Evolutionary conservation across 2,888 invertebrate genomes (phyloP).

Genomic region (Lycia hirtaria): DNA sequence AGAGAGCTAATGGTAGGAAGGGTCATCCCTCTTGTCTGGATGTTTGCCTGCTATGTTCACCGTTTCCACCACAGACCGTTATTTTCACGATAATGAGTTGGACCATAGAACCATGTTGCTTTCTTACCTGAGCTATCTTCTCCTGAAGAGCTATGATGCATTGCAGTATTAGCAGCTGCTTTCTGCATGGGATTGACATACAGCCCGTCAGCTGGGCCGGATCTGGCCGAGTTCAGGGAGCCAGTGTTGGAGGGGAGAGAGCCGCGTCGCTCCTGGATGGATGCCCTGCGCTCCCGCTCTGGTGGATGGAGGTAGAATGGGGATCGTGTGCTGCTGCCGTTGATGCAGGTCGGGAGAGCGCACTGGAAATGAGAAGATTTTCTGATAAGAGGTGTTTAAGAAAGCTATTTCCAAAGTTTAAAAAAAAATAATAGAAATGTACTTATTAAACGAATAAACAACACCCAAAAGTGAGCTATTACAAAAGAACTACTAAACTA

Average conservation of each 20-base stretch:
- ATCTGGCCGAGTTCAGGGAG: slow-evolving; percentile 71
- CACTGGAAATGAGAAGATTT: slow-evolving; percentile 69
- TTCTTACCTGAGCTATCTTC: slow-evolving; percentile 60
- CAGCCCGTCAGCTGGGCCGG: slow-evolving; percentile 90
- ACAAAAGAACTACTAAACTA: too few relatives aligned
- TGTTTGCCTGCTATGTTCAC: too few relatives aligned
- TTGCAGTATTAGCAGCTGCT: slow-evolving; percentile 57
- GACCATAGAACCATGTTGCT: too few relatives aligned
- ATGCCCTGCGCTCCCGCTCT: slow-evolving; percentile 67
- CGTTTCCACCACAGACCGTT: too few relatives aligned
- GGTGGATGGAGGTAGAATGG: slow-evolving; percentile 93
- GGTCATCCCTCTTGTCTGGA: too few relatives aligned
- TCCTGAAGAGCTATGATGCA: slow-evolving; percentile 74
- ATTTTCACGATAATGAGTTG: too few relatives aligned
- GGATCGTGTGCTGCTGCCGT: slow-evolving; percentile 74
- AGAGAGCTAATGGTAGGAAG: too few relatives aligned
- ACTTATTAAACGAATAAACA: too few relatives aligned
- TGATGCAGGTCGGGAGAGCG: slow-evolving; percentile 82
- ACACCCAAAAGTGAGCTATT: too few relatives aligned
- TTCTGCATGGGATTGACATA: slow-evolving; percentile 94
- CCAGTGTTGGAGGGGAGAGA: slow-evolving; percentile 71
- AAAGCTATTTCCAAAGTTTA: too few relatives aligned
- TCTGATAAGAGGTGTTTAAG: neutral
- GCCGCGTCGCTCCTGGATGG: slow-evolving; percentile 67
- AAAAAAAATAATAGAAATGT: too few relatives aligned